Evolutionary conservation across 1,140 invertebrate genomes (phyloP).

Genomic region (Alviniconcha marisindica): DNA sequence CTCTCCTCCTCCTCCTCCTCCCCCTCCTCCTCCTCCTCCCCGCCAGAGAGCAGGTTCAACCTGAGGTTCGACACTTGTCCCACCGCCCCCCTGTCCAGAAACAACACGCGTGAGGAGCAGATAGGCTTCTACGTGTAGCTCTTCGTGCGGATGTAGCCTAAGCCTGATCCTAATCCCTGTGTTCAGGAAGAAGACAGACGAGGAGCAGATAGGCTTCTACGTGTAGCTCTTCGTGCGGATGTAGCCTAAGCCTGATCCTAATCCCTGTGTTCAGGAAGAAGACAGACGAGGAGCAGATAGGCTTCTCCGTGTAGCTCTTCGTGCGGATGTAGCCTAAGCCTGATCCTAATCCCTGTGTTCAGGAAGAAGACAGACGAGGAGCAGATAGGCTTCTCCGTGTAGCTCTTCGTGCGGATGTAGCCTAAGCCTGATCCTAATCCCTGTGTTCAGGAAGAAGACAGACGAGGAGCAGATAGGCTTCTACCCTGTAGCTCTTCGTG

Average conservation of each 20-base stretch:
- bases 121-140: conserved; percentile 34
- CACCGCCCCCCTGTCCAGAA: conserved; percentile 13
- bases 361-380: conserved; percentile 17
- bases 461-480: conserved; percentile 25
- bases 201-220: conserved; percentile 32
- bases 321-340: background rate
- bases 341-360: background rate
- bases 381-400: conserved; percentile 35
- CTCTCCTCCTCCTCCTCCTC: background rate
- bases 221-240: background rate
- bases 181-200: background rate
- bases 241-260: background rate
- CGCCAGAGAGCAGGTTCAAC: background rate
- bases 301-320: conserved; percentile 22
- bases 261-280: background rate
- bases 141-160: background rate
- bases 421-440: too few species aligned
- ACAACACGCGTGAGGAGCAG: conserved; percentile 26
- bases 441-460: background rate
- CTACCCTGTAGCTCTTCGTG: background rate
- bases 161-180: too few species aligned
- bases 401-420: background rate
- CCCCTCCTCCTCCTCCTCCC: background rate
- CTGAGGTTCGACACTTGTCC: conserved; percentile 36
- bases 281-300: conserved; percentile 7